A percentile compares a stretch with the other conserved stretches of the same genome.
Conservation (phyloP, 1,140 invertebrate genomes). For the Aricia agestis region DNA sequence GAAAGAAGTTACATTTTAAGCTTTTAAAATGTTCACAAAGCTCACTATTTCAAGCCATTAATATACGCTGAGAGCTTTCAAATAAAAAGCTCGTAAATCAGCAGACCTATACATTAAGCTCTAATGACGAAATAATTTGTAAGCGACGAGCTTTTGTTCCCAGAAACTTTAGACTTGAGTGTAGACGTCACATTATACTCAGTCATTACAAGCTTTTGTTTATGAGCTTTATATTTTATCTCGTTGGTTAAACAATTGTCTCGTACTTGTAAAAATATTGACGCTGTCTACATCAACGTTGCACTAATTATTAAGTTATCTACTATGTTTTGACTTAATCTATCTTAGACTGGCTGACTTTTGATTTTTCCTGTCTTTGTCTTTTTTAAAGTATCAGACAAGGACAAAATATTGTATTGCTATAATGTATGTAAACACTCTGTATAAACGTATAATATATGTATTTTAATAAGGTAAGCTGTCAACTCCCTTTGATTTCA, state of each 20-base stretch:
- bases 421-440: too few relatives aligned
- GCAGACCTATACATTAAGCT: slow-evolving; percentile 13
- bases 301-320: too few relatives aligned
- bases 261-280: too few relatives aligned
- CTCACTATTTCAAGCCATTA: slow-evolving; percentile 15
- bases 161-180: neutral
- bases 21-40: slow-evolving; percentile 7
- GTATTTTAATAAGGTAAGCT: too few relatives aligned
- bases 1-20: slow-evolving; percentile 1
- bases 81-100: slow-evolving; percentile 15
- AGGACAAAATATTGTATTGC: too few relatives aligned
- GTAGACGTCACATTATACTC: neutral
- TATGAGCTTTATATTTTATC: slow-evolving; percentile 16
- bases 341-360: too few relatives aligned
- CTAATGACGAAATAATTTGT: slow-evolving; percentile 15
- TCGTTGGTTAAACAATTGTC: neutral
- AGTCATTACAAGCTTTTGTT: neutral
- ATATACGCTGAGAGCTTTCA: slow-evolving; percentile 14
- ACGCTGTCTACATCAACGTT: too few relatives aligned
- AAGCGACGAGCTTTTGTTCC: slow-evolving; percentile 6
- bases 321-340: too few relatives aligned
- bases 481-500: too few relatives aligned
- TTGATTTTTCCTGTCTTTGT: too few relatives aligned
- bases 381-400: too few relatives aligned
- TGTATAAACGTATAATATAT: too few relatives aligned